These are phyloP conservation scores for Lithodes maja DNA, from an alignment of 2,888 invertebrate species.

Conservation along the genomic window DNA sequence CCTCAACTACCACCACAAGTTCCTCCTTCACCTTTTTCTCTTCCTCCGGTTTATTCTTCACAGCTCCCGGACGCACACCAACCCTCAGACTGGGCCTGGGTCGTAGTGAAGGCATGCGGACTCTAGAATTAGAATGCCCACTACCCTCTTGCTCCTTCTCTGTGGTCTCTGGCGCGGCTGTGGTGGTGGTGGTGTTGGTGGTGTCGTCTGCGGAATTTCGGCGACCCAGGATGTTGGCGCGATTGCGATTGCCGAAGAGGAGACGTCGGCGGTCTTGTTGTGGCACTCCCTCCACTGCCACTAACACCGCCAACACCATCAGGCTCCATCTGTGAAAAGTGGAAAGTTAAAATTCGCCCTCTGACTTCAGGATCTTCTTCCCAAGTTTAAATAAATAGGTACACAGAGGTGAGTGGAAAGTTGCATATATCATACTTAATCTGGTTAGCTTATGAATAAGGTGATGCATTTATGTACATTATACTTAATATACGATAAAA, in stretches of 20 bases:
- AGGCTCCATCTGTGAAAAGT: not conserved
- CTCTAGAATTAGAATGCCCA: not conserved
- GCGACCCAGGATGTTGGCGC: constrained; percentile 3
- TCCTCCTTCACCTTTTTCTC: not conserved
- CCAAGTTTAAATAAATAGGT: not conserved
- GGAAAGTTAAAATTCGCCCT: not conserved
- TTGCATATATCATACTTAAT: no score
- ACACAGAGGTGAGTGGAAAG: no score
- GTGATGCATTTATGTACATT: no score
- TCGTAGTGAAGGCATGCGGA: not conserved
- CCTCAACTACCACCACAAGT: not conserved
- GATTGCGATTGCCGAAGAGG: not conserved
- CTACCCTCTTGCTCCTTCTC: not conserved
- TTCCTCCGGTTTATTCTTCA: not conserved
- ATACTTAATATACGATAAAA: no score
- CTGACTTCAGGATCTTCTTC: not conserved
- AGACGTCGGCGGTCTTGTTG: not conserved
- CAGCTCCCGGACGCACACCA: not conserved
- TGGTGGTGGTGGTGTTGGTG: not conserved
- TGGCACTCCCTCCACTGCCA: not conserved
- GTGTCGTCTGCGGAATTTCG: not conserved
- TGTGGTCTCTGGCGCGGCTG: not conserved
- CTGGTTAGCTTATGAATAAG: no score
- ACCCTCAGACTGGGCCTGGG: not conserved
- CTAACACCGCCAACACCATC: not conserved